These are phyloP conservation scores for Ictalurus punctatus DNA, from an alignment of 2,113 vertebrate genomes.

Conservation along the genomic window DNA sequence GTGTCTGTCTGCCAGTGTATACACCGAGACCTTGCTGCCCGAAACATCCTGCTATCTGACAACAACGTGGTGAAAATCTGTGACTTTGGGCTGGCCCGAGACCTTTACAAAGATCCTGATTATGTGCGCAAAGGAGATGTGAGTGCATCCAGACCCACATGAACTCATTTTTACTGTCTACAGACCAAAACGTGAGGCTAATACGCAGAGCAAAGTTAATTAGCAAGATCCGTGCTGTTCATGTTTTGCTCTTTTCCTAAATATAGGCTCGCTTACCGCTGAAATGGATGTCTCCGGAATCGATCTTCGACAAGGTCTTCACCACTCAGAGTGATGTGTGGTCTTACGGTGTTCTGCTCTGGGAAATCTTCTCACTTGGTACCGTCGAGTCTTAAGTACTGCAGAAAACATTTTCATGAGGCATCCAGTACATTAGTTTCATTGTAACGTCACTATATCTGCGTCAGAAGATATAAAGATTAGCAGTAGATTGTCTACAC, in stretches of 20 bases:
- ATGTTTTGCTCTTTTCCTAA: constrained; percentile 57
- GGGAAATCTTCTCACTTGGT: constrained; percentile 99
- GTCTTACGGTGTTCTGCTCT: constrained; percentile 91
- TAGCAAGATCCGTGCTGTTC: neutral
- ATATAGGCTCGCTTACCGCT: constrained; percentile 89
- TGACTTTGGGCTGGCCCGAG: constrained; percentile 91
- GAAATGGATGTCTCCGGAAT: constrained; percentile 98
- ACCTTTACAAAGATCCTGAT: constrained; percentile 94
- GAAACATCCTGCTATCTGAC: constrained; percentile 91
- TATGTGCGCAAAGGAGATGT: constrained; percentile 95
- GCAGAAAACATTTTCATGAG: neutral
- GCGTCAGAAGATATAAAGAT: neutral
- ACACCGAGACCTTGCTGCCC: constrained; percentile 91
- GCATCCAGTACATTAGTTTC: neutral
- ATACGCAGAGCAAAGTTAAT: neutral
- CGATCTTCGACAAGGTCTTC: constrained; percentile 97
- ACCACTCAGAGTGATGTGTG: constrained; percentile 96
- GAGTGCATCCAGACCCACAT: constrained; percentile 66
- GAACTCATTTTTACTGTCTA: neutral
- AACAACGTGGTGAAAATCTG: constrained; percentile 97
- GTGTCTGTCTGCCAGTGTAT: constrained; percentile 78
- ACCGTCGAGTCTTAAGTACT: constrained; percentile 4
- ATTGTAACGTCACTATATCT: neutral
- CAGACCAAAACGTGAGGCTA: neutral
- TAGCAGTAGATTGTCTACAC: neutral